Percentiles rank a stretch among this genome's conserved stretches.
Conservation (phyloP, 2,888 invertebrate species). For the Hesperia comma region DNA sequence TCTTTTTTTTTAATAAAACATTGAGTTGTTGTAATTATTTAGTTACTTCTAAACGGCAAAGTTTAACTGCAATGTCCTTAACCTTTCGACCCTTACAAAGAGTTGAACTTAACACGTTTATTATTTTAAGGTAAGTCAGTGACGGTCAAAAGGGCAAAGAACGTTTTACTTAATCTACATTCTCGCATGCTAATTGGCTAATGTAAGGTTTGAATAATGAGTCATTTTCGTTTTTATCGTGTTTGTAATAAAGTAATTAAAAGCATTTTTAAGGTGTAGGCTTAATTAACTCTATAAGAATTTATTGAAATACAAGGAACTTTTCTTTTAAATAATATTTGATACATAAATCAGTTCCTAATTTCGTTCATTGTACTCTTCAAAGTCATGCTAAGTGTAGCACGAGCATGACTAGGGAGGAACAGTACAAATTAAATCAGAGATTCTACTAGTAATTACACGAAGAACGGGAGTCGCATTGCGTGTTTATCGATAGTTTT, state of each 20-base stretch:
- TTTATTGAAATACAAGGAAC: too few species aligned
- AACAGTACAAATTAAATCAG: background rate
- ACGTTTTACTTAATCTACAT: constrained; percentile 25
- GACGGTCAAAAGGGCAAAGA: constrained; percentile 34
- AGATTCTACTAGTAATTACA: background rate
- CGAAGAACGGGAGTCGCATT: constrained; percentile 40
- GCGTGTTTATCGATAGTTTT: constrained; percentile 47
- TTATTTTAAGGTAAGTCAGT: constrained; percentile 30
- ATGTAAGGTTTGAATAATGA: constrained; percentile 19
- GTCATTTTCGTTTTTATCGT: constrained; percentile 8
- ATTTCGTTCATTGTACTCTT: too few species aligned
- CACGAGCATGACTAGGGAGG: too few species aligned
- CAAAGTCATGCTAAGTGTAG: too few species aligned
- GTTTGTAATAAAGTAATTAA: background rate
- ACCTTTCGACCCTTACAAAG: constrained; percentile 10
- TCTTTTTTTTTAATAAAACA: background rate
- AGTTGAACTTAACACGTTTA: constrained; percentile 20
- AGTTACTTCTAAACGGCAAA: background rate
- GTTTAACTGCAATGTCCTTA: constrained; percentile 17
- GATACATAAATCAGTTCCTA: too few species aligned
- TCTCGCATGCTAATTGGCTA: constrained; percentile 16
- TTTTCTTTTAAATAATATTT: too few species aligned
- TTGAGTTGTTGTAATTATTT: background rate
- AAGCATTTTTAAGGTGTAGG: background rate
- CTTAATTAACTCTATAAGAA: too few species aligned